Evolutionary conservation across 2,888 invertebrate genomes (phyloP).

Genomic region (Yponomeuta plumbellus): DNA sequence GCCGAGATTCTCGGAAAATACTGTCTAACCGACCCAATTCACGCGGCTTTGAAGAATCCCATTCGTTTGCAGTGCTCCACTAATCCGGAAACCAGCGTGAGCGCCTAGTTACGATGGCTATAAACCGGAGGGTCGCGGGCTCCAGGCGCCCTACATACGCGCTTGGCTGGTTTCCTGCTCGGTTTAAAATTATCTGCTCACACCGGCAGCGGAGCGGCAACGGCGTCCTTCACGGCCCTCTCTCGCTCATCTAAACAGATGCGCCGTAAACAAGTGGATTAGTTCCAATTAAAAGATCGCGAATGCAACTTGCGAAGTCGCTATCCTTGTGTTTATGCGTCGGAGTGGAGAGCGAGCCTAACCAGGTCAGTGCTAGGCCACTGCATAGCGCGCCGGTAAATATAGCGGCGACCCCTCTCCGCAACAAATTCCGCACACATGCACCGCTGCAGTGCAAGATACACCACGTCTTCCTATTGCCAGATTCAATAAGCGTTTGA

Average conservation of each 20-base stretch:
- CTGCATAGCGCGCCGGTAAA: slow-evolving; percentile 64
- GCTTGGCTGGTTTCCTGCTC: slow-evolving; percentile 67
- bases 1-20: slow-evolving; percentile 38
- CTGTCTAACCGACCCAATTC: slow-evolving; percentile 52
- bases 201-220: slow-evolving; percentile 59
- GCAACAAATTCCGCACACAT: slow-evolving; percentile 14
- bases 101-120: slow-evolving; percentile 47
- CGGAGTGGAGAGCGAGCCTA: slow-evolving; percentile 38
- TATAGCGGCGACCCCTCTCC: slow-evolving; percentile 29
- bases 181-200: slow-evolving; percentile 66
- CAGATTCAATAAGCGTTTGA: slow-evolving; percentile 34
- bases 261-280: slow-evolving; percentile 26
- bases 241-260: slow-evolving; percentile 47
- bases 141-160: slow-evolving; percentile 67
- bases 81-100: slow-evolving; percentile 59
- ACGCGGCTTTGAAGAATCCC: slow-evolving; percentile 37
- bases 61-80: slow-evolving; percentile 44
- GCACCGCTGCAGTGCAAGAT: slow-evolving; percentile 4
- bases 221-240: slow-evolving; percentile 66
- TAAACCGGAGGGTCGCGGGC: slow-evolving; percentile 50
- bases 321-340: slow-evolving; percentile 65
- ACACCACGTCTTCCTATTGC: slow-evolving; percentile 11
- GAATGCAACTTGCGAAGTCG: slow-evolving; percentile 25
- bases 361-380: slow-evolving; percentile 73
- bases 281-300: slow-evolving; percentile 26